Conservation (phyloP, 2,888 invertebrate genomes). For the Hemicrepidius hirtus region DNA sequence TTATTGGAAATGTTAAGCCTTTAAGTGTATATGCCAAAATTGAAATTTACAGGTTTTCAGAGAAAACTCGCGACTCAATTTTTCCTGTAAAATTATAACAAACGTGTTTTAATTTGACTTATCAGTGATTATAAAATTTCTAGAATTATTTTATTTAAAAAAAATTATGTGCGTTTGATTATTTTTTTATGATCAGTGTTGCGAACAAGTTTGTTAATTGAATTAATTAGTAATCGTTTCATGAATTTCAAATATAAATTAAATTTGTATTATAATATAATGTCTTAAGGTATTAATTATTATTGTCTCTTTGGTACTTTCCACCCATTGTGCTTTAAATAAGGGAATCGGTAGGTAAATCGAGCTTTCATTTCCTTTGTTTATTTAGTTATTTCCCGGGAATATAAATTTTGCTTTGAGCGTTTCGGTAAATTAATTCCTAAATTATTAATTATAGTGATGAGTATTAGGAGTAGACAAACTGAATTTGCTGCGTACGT, state of each 20-base stretch:
- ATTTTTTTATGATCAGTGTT: too few species aligned
- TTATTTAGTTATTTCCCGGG: conserved; percentile 2
- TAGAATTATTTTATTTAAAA: neutral
- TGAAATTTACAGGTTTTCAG: conserved; percentile 11
- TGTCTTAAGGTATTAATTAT: neutral
- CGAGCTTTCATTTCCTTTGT: conserved; percentile 8
- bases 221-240: too few species aligned
- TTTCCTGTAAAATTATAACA: neutral
- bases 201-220: too few species aligned
- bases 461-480: conserved; percentile 6
- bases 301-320: neutral
- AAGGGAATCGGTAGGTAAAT: neutral
- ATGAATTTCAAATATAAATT: neutral
- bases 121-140: neutral
- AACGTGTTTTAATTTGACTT: conserved; percentile 2
- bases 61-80: too few species aligned
- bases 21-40: conserved; percentile 20
- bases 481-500: conserved; percentile 26
- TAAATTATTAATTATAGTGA: conserved; percentile 39
- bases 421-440: conserved; percentile 35
- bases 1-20: conserved; percentile 23
- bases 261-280: too few species aligned
- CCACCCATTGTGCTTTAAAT: conserved; percentile 3
- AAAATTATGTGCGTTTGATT: too few species aligned
- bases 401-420: conserved; percentile 23